Percentiles rank a stretch among this genome's conserved stretches.
These are phyloP conservation scores for Hippocampus abdominalis DNA, from an alignment of 2,113 vertebrate genomes.

Conservation along the genomic window DNA sequence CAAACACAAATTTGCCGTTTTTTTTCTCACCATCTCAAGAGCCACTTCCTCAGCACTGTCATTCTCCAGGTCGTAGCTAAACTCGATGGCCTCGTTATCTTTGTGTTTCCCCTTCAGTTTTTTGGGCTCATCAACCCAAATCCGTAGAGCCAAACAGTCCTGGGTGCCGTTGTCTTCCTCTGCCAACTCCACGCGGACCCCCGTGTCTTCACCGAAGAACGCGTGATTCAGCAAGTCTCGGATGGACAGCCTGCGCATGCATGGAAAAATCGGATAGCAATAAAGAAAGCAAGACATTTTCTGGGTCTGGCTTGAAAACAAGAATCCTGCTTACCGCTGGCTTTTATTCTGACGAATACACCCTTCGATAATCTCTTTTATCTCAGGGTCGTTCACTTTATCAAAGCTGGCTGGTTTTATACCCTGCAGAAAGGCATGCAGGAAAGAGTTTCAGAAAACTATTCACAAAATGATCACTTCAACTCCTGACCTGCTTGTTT, in stretches of 20 bases:
- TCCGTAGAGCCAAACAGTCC: slow-evolving; percentile 82
- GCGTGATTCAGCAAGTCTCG: slow-evolving; percentile 84
- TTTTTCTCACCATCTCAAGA: slow-evolving; percentile 84
- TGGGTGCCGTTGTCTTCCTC: slow-evolving; percentile 82
- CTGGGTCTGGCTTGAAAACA: slow-evolving; percentile 10
- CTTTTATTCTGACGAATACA: slow-evolving; percentile 90
- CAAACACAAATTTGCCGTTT: too few species aligned
- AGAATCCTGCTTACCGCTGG: slow-evolving; percentile 75
- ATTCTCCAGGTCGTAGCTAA: slow-evolving; percentile 87
- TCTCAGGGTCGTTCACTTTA: slow-evolving; percentile 90
- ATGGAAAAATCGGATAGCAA: background rate
- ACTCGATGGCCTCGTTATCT: slow-evolving; percentile 97
- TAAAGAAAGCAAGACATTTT: background rate
- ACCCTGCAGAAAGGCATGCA: slow-evolving; percentile 69
- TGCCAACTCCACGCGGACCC: slow-evolving; percentile 87
- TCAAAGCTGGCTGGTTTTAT: slow-evolving; percentile 94
- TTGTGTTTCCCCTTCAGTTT: slow-evolving; percentile 96
- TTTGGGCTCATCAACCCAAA: slow-evolving; percentile 95
- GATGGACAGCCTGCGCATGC: slow-evolving; percentile 77
- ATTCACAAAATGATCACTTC: background rate
- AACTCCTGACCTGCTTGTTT: background rate
- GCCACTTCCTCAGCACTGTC: slow-evolving; percentile 91
- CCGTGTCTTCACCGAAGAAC: slow-evolving; percentile 92
- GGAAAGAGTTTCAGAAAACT: background rate
- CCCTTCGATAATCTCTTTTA: slow-evolving; percentile 93